These are phyloP conservation scores for Campoplex nolae DNA, from an alignment of 2,888 invertebrate genomes.

Conservation along the genomic window DNA sequence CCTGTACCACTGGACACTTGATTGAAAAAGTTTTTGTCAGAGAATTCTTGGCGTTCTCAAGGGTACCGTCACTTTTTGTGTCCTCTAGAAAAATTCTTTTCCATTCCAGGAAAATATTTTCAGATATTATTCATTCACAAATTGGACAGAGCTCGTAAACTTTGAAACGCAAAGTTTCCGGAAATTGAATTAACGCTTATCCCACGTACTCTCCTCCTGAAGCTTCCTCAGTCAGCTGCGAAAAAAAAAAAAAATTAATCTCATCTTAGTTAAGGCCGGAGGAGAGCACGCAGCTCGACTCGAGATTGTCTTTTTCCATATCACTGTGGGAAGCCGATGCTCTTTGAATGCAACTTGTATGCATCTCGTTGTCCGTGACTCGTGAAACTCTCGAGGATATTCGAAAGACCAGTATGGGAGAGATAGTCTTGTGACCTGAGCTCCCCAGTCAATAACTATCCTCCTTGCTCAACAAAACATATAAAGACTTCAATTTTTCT, in stretches of 20 bases:
- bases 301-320: slow-evolving; percentile 27
- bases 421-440: slow-evolving; percentile 14
- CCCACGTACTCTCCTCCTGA: not conserved
- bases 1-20: not conserved
- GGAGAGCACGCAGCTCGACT: slow-evolving; percentile 37
- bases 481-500: slow-evolving; percentile 43
- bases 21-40: slow-evolving; percentile 28
- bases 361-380: slow-evolving; percentile 55
- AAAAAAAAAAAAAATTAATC: slow-evolving; percentile 21
- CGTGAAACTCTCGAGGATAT: slow-evolving; percentile 31
- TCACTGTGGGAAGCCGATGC: slow-evolving; percentile 68
- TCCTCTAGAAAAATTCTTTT: not conserved
- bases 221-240: not conserved
- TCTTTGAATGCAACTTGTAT: slow-evolving; percentile 65
- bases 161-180: not conserved
- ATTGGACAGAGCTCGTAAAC: not conserved
- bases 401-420: slow-evolving; percentile 13
- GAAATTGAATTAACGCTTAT: not conserved
- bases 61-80: not conserved
- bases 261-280: slow-evolving; percentile 36
- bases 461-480: slow-evolving; percentile 1
- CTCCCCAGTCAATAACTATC: slow-evolving; percentile 6
- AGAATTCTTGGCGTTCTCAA: not conserved
- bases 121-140: not conserved
- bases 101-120: not conserved